Evolutionary conservation across 2,113 vertebrate genomes (phyloP), one percentile per base, ranked within the genome.

Genomic region (Willisornis vidua): DNA sequence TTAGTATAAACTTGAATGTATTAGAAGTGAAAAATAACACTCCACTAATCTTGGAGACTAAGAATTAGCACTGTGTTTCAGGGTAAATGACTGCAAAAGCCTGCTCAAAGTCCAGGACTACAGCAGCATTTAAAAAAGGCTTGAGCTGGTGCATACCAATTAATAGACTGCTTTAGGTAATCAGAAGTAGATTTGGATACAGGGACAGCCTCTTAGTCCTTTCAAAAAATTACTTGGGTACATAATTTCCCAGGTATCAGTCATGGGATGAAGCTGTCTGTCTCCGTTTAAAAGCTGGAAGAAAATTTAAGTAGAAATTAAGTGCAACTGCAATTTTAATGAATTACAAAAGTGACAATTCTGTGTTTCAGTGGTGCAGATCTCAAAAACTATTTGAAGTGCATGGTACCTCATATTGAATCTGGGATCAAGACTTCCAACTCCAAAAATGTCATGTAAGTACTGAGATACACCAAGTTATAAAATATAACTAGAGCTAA

Each of bases 361-460:
- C 25, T 20, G 92, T 89, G 23, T 98, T 97, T 67, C 77, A 98
- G 98, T 62, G 97, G 97, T 23, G 83, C 96, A 78, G 98, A 98
- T 10, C 37, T 98, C 95, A 98, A 98, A 91, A 96, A 89, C 11
- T 98, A 98, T 61, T 89, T 98, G 93, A 97, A 95, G 66, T 97
- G 95, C 45, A 85, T 98, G 95, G 93, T 98, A 63, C 98, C 98
- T 35, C 98, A 98, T 76, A 66, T 97, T 1, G 97, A 98, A 89
- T 77, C 97, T 48, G 96, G 97, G 48, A 97, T 98, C 70, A 98
- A 97, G 76, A 66, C 97, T 43, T 94, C 97, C 16, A 97, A 66
- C 58, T 94, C 97, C n/a, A 98, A 89, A 79, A 97, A 89, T 22
- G 20, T 58, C 23, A 90, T 58, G 98, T 98, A 98, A 57, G 98